Evolutionary conservation across 2,113 vertebrate genomes (phyloP), one percentile per base, ranked within the genome.

Genomic region (Herpailurus yagouaroundi): DNA sequence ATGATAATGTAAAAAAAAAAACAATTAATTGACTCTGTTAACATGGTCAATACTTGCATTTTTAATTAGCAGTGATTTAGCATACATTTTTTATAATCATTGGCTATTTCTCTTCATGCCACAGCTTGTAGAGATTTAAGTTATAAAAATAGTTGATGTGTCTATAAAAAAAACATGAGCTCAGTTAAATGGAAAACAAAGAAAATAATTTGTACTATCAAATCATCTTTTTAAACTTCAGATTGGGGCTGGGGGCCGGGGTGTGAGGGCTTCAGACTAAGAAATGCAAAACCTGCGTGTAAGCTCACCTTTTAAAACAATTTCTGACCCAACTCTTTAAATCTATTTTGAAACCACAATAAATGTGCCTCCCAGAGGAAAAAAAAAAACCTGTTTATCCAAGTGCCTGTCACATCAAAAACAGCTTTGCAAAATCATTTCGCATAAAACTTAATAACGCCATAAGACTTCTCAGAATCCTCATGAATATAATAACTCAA

Each of bases 331-430:
- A 96, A 38, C 31, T 91, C 57, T 76, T 92, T 86, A 77, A 85
- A 92, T 50, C n/a, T 38, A 73, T 64, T 95, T 96, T 71, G 80
- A 96, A 97, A 94, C 19, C 71, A 94, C 52, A 97, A 90, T 94
- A 96, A 94, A 95, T 50, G 7, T 55, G 10, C n/a, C 7, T 88
- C 50, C 96, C 27, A 14, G 12, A 64, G 52, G 3, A 5, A 41
- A 66, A 55, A 29, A 38, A 18, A 48, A 85, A 74, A 38, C 29
- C 3, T 98, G 97, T 97, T 97, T 86, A 97, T 73, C 87, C 95
- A 98, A 98, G 95, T 89, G 95, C 97, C 97, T 98, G 96, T 98
- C 98, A 98, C 94, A 90, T 16, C 96, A 92, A 97, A 97, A 98
- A 97, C 95, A 98, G 76, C 92, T 97, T 97, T 45, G 73, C 94